Conservation (phyloP, 2,888 invertebrate species). For the Eugnorisma glareosa region DNA sequence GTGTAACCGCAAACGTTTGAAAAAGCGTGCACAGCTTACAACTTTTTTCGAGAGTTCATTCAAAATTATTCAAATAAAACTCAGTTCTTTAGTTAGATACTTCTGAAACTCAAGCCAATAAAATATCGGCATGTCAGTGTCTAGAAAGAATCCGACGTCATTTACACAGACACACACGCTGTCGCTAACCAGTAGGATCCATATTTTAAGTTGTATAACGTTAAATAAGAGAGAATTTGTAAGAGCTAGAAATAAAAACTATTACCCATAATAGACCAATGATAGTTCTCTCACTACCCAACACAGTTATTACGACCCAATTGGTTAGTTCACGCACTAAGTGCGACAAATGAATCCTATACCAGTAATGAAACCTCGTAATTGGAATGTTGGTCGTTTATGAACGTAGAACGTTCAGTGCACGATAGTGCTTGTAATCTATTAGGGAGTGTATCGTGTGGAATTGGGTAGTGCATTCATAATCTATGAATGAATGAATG, state of each 20-base stretch:
- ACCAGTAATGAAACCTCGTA: constrained; percentile 34
- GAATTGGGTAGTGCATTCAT: neutral
- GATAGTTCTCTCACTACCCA: constrained; percentile 1
- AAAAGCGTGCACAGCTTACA: neutral
- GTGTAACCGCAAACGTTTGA: neutral
- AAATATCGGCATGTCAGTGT: neutral
- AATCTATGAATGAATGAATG: neutral
- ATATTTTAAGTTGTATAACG: neutral
- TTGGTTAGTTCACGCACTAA: constrained; percentile 19
- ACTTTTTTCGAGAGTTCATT: neutral
- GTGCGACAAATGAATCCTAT: constrained; percentile 39
- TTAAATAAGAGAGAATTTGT: neutral
- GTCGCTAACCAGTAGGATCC: neutral
- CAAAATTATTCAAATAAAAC: neutral
- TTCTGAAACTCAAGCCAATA: neutral
- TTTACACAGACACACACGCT: neutral
- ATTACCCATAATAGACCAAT: constrained; percentile 3
- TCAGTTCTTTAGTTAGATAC: neutral
- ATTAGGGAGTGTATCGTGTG: constrained; percentile 6
- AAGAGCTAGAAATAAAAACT: neutral
- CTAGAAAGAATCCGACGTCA: neutral
- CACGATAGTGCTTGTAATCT: constrained; percentile 5
- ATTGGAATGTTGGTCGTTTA: constrained; percentile 36
- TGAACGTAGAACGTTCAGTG: neutral
- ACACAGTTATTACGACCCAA: constrained; percentile 14